Percentiles rank a stretch among this genome's conserved stretches.
Conservation (phyloP, 2,888 invertebrate species). For the Gnatocerus cornutus region DNA sequence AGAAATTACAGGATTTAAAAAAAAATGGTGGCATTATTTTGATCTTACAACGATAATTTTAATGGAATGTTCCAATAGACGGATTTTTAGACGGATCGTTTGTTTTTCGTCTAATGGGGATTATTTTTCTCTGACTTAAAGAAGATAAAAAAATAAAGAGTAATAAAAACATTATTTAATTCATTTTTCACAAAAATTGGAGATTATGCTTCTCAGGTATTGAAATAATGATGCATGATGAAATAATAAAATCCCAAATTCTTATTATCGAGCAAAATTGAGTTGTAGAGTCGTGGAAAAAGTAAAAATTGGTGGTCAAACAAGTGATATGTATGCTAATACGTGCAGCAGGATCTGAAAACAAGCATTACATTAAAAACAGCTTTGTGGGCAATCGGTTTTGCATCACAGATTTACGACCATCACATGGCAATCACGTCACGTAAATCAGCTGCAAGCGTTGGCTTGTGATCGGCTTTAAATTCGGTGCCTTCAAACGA, state of each 20-base stretch:
- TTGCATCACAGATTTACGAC: constrained; percentile 20
- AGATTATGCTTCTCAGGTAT: too few relatives aligned
- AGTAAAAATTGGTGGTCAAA: constrained; percentile 5
- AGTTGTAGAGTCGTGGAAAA: background rate
- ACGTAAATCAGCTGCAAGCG: constrained; percentile 36
- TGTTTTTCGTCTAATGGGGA: too few relatives aligned
- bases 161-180: too few relatives aligned
- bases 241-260: background rate
- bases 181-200: too few relatives aligned
- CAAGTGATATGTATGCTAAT: constrained; percentile 13
- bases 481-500: constrained; percentile 20
- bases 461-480: constrained; percentile 20
- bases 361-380: constrained; percentile 25
- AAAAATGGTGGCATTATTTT: too few relatives aligned
- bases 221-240: too few relatives aligned
- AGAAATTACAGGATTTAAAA: too few relatives aligned
- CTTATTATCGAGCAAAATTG: constrained; percentile 9
- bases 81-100: too few relatives aligned
- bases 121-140: too few relatives aligned
- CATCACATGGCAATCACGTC: constrained; percentile 41
- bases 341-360: constrained; percentile 13
- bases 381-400: constrained; percentile 28
- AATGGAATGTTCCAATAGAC: too few relatives aligned
- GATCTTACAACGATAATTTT: too few relatives aligned
- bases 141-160: too few relatives aligned